Evolutionary conservation across 2,888 invertebrate genomes (phyloP).

Genomic region (Bellardia pandia): DNA sequence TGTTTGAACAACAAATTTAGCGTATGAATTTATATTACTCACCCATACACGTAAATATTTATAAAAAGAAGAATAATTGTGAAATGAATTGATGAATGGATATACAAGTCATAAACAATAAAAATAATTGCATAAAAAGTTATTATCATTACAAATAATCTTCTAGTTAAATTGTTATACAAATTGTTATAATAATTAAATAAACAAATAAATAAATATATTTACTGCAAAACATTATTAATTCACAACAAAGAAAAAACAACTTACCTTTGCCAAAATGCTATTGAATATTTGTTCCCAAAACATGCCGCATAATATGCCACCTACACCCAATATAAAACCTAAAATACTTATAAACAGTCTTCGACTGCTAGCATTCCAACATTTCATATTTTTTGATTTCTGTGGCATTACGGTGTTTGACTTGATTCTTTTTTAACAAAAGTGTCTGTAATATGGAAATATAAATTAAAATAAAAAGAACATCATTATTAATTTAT

Average conservation of each 20-base stretch:
- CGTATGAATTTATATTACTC: no score
- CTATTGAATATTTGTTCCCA: constrained; percentile 83
- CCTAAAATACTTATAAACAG: constrained; percentile 79
- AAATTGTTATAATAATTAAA: constrained; percentile 28
- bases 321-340: constrained; percentile 79
- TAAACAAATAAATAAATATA: neutral
- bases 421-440: neutral
- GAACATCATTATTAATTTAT: neutral
- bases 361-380: constrained; percentile 78
- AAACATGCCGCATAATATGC: constrained; percentile 82
- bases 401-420: constrained; percentile 78
- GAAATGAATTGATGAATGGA: neutral
- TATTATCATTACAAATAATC: constrained; percentile 11
- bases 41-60: neutral
- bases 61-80: neutral
- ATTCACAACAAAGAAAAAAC: neutral
- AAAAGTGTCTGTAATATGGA: constrained; percentile 23
- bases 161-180: neutral
- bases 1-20: no score
- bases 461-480: neutral
- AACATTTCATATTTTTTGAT: constrained; percentile 74
- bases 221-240: neutral
- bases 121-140: neutral
- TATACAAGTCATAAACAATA: constrained; percentile 8
- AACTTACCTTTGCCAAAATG: constrained; percentile 82